Percentiles rank a stretch among this genome's conserved stretches.
These are phyloP conservation scores for Campoplex capitator DNA, from an alignment of 2,888 invertebrate genomes.

Conservation along the genomic window DNA sequence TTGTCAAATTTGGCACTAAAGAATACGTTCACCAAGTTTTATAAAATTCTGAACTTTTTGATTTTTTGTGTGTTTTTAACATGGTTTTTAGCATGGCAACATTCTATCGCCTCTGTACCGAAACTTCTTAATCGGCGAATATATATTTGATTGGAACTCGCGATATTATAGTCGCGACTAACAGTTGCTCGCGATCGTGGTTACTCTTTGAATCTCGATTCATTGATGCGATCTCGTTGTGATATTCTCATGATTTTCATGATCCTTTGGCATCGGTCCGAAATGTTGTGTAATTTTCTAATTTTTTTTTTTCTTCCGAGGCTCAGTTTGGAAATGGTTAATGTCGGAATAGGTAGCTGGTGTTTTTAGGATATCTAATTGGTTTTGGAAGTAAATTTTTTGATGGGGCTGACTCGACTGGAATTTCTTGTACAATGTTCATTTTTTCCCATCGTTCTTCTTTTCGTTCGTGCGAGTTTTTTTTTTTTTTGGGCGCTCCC, in stretches of 20 bases:
- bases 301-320: not conserved
- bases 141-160: no score
- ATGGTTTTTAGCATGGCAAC: no score
- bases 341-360: not conserved
- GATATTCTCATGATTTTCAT: not conserved
- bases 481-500: conserved; percentile 32
- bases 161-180: no score
- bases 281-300: no score
- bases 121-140: no score
- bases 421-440: conserved; percentile 15
- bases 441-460: conserved; percentile 29
- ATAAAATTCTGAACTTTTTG: no score
- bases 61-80: no score
- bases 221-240: not conserved
- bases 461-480: conserved; percentile 2
- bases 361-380: not conserved
- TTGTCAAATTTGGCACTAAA: no score
- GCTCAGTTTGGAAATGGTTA: not conserved
- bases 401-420: not conserved
- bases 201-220: no score
- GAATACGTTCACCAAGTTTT: no score
- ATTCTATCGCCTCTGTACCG: no score
- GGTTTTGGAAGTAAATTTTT: not conserved
- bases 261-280: not conserved
- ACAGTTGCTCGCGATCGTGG: no score